Percentiles rank a stretch among this genome's conserved stretches.
phyloP scores from a whole-genome alignment of 2,888 invertebrate genomes.

The Luperina nickerlii region DNA sequence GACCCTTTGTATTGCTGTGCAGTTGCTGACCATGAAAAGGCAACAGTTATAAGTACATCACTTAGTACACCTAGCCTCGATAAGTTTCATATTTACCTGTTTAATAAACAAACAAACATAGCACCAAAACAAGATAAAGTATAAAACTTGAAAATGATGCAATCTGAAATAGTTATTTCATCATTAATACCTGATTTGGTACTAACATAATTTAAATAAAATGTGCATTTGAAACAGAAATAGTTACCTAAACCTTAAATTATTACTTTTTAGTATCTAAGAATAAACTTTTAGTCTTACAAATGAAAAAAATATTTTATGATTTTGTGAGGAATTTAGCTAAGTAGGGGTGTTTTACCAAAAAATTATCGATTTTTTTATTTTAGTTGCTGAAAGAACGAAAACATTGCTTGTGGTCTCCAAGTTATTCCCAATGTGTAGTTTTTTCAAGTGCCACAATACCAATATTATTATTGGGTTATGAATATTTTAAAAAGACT shows the following conservation, averaged over 20 bases:
- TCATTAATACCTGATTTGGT: slow-evolving; percentile 37
- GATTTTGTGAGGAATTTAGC: not conserved
- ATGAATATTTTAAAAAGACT: not conserved
- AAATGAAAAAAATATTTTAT: not conserved
- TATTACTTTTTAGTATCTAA: not conserved
- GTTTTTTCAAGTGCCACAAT: not conserved
- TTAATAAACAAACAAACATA: slow-evolving; percentile 29
- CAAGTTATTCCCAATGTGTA: not conserved
- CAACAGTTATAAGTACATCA: slow-evolving; percentile 3
- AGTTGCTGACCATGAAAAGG: slow-evolving; percentile 27
- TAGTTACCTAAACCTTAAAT: not conserved
- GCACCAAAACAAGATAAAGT: slow-evolving; percentile 29
- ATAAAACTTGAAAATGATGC: slow-evolving; percentile 54
- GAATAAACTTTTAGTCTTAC: not conserved
- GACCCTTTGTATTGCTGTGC: not conserved
- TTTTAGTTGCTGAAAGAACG: not conserved
- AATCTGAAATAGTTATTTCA: slow-evolving; percentile 53
- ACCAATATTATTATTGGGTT: not conserved
- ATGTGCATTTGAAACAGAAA: not conserved
- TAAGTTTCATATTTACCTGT: slow-evolving; percentile 36
- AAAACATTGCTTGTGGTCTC: not conserved
- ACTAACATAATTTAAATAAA: slow-evolving; percentile 21
- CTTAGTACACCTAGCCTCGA: slow-evolving; percentile 14
- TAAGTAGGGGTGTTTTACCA: not conserved
- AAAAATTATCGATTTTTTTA: not conserved